Base-by-base conservation (phyloP, 2,113 vertebrate species). In the Jacana jacana region DNA sequence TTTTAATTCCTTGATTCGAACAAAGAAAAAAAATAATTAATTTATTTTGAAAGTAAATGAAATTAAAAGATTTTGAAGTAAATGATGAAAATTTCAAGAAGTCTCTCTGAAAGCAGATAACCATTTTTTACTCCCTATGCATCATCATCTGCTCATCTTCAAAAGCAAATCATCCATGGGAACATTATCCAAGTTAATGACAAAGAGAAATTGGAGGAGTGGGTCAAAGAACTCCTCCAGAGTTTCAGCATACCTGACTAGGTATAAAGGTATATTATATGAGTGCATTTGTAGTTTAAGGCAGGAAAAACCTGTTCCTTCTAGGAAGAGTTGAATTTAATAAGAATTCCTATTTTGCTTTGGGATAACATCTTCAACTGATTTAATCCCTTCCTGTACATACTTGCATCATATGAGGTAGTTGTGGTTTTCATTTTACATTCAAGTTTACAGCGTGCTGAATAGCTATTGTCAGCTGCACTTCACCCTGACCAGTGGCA, bases 301-400 rank as follows among this genome's bases (percentile, higher is more conserved):
- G 37, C 58, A 6, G 12, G 16, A 20, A 69, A 93, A 54, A 46
- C 27, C 35, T 39, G 66, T 79, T 93, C 13, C 55, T 97, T 93
- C 49, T 68, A 94, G 75, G 83, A 93, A 96, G 58, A 86, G 27
- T 65, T 88, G 72, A 94, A 93, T 97, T 98, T 96, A 97, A 97
- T 96, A 97, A 96, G 97, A 97, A 97, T 96, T 97, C 88, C 55
- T 97, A 91, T 81, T 97, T 94, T 96, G 75, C 88, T 97, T 92
- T 96, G 81, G 97, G 96, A 98, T 96, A 98, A 97, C 95, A 98
- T 98, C 97, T 98, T 98, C 91, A 95, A 96, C 77, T 97, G 97
- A 97, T 97, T 98, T 97, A 97, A 97, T 98, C 92, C 79, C 72
- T 97, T 97, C 96, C 95, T 91, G 80, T 92, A 92, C 61, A 77